Evolutionary conservation across 2,888 invertebrate genomes (phyloP), one percentile per base, ranked within the genome.

Genomic region (Yponomeuta sedellus): DNA sequence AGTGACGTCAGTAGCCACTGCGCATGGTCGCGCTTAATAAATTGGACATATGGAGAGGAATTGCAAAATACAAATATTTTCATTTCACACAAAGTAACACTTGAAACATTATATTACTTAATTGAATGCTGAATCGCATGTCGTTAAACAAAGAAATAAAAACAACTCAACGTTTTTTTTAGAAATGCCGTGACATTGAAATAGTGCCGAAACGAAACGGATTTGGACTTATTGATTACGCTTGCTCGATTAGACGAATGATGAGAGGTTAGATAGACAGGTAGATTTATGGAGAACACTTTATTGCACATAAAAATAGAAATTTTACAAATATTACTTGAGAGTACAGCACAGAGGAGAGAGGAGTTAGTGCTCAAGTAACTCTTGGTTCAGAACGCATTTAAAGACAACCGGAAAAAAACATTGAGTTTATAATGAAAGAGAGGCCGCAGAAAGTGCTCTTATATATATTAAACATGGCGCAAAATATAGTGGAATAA

Each of bases 1-100:
- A 68, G 78, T 83, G 79, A 78, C 79, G 79, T 75, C 72, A 78
- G 25, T 10, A 12, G 59, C 71, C 65, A 66, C 40, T 61, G 22
- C 66, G 59, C 40, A 52, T 68, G 69, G 69, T 65, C 72, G 67
- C 71, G 69, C 66, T 68, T 63, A 69, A 64, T 64, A 19, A 75
- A 73, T 73, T 74, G 57, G 20, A 39, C 39, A n/a, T 19, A 19
- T 16, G 19, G n/a, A 10, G 62, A 16, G 58, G 28, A 57, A n/a
- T 65, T 6, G 34, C 19, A 57, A 20, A n/a, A 57, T 57, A 57
- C 12, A 34, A 34, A 57, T 57, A 2, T n/a, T n/a, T n/a, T n/a
- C n/a, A 57, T 57, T 10, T 20, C 8, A 20, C 57, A 57, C 57
- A 57, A 20, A 20, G 57, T 20, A 20, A 5, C 20, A 57, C n/a